These are phyloP conservation scores for Rhopalosiphum maidis DNA, from an alignment of 1,140 invertebrate genomes.

Conservation along the genomic window DNA sequence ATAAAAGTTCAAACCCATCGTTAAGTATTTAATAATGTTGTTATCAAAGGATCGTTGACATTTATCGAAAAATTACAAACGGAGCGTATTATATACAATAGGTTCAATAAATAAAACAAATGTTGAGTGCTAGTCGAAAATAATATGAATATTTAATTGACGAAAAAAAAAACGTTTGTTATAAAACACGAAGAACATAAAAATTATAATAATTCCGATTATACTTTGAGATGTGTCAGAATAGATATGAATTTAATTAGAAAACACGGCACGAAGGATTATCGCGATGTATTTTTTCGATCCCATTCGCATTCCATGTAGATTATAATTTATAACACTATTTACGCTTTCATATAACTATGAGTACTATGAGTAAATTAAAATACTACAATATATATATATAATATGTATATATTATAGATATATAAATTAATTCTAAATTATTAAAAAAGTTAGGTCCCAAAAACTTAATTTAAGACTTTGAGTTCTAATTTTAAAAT, in stretches of 20 bases:
- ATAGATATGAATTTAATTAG: slow-evolving; percentile 34
- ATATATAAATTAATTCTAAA: background rate
- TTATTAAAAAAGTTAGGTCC: background rate
- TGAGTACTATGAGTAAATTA: no score
- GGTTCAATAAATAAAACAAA: slow-evolving; percentile 32
- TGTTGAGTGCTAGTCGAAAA: background rate
- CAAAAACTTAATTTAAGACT: background rate
- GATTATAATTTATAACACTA: background rate
- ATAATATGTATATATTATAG: background rate
- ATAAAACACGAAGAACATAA: background rate
- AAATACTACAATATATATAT: no score
- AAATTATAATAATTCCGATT: background rate
- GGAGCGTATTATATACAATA: background rate
- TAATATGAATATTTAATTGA: slow-evolving; percentile 22
- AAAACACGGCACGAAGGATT: background rate
- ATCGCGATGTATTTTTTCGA: background rate
- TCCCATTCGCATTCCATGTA: background rate
- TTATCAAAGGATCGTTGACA: slow-evolving; percentile 25
- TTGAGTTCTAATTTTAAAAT: background rate
- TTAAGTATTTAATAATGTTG: slow-evolving; percentile 37
- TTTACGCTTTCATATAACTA: background rate
- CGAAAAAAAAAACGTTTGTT: background rate
- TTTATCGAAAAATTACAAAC: slow-evolving; percentile 23
- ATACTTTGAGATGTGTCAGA: background rate
- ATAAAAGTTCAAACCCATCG: slow-evolving; percentile 19